These are phyloP conservation scores for Amphipoea lucens DNA, from an alignment of 2,888 invertebrate species.

Conservation along the genomic window DNA sequence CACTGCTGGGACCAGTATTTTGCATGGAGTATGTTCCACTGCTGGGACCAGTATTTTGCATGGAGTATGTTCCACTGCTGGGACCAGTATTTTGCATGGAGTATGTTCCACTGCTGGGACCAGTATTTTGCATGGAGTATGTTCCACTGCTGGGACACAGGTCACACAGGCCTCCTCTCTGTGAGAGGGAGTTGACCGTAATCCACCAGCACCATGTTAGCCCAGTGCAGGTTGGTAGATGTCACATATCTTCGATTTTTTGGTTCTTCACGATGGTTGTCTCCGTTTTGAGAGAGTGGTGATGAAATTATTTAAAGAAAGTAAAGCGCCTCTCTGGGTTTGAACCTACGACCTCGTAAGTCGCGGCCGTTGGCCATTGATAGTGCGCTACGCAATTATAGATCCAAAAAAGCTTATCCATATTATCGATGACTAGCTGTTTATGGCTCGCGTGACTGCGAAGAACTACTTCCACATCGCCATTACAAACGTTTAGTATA, in stretches of 20 bases:
- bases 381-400: too few relatives aligned
- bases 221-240: neutral
- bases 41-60: too few relatives aligned
- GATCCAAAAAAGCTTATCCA: neutral
- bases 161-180: neutral
- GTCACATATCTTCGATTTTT: neutral
- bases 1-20: too few relatives aligned
- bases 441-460: slow-evolving; percentile 1
- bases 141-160: neutral
- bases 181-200: neutral
- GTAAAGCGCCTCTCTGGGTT: neutral
- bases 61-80: too few relatives aligned
- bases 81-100: too few relatives aligned
- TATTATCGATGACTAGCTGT: slow-evolving; percentile 20
- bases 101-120: too few relatives aligned
- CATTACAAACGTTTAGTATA: neutral
- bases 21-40: too few relatives aligned
- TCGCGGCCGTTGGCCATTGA: neutral
- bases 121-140: too few relatives aligned
- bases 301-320: neutral
- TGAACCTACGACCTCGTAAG: neutral
- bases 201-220: too few relatives aligned
- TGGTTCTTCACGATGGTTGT: neutral
- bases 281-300: neutral
- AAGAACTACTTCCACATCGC: neutral